These are phyloP conservation scores for Centropristis striata DNA, from an alignment of 2,113 vertebrate genomes.

Conservation along the genomic window DNA sequence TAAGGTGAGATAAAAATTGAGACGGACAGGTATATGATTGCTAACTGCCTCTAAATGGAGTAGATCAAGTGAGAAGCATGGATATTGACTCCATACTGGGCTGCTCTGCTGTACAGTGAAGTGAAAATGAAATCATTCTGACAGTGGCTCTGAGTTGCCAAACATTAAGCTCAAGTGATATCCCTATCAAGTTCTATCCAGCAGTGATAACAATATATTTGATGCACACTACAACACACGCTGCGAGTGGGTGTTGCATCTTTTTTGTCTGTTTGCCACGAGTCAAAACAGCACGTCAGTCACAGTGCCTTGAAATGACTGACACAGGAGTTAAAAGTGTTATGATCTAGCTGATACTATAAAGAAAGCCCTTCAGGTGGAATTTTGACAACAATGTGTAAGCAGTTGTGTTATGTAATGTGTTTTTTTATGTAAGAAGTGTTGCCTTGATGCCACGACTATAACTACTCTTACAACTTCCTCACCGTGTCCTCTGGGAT, in stretches of 20 bases:
- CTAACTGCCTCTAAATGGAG: conserved; percentile 45
- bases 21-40: conserved; percentile 16
- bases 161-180: conserved; percentile 39
- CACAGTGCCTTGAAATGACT: conserved; percentile 28
- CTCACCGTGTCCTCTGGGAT: conserved; percentile 46
- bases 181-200: conserved; percentile 11
- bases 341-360: conserved; percentile 33
- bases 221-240: conserved; percentile 9
- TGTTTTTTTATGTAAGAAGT: conserved; percentile 19
- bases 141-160: conserved; percentile 34
- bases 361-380: conserved; percentile 56
- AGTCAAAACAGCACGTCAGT: conserved; percentile 51
- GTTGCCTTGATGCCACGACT: conserved; percentile 58
- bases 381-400: conserved; percentile 52
- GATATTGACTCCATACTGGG: conserved; percentile 22
- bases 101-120: conserved; percentile 11
- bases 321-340: conserved; percentile 33
- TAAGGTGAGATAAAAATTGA: conserved; percentile 29
- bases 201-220: conserved; percentile 40
- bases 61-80: conserved; percentile 27
- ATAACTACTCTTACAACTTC: conserved; percentile 24
- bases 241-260: conserved; percentile 15
- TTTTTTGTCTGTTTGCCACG: conserved; percentile 10
- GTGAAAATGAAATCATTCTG: conserved; percentile 35
- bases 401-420: conserved; percentile 51